These are phyloP conservation scores for Uromys caudimaculatus DNA, from an alignment of 2,797 vertebrate genomes.

Conservation along the genomic window DNA sequence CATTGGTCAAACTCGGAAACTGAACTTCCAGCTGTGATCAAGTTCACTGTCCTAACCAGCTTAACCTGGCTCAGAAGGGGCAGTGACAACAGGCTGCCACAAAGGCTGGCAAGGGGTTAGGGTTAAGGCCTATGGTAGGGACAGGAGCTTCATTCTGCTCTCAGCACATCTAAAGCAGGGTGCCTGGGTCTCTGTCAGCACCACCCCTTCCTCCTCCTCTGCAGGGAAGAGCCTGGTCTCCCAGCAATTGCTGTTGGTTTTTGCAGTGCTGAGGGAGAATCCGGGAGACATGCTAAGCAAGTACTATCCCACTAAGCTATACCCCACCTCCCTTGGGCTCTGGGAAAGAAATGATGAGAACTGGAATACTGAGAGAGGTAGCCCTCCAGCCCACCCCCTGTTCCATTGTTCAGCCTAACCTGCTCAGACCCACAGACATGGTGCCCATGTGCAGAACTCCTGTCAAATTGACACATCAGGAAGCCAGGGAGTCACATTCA, in stretches of 20 bases:
- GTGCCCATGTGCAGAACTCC: not conserved
- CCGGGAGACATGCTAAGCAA: not conserved
- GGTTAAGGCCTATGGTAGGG: not conserved
- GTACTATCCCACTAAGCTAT: not conserved
- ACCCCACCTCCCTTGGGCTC: not conserved
- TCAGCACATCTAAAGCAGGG: not conserved
- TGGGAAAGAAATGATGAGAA: not conserved
- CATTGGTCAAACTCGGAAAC: not conserved
- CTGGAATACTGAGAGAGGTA: not conserved
- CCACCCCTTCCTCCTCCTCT: not conserved
- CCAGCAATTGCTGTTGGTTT: not conserved
- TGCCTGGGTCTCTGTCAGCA: not conserved
- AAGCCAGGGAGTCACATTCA: not conserved
- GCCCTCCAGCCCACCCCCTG: rapidly evolving
- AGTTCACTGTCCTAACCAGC: not conserved
- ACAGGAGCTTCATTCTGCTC: not conserved
- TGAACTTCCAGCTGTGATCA: not conserved
- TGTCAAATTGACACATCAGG: not conserved
- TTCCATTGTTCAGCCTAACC: too few species aligned
- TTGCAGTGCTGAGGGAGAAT: not conserved
- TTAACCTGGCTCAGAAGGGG: too few species aligned
- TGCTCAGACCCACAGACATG: not conserved
- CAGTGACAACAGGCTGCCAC: too few species aligned
- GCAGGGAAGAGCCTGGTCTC: not conserved
- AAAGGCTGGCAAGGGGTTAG: not conserved